Conservation (phyloP, 2,888 invertebrate genomes). For the Andrena dorsata region DNA sequence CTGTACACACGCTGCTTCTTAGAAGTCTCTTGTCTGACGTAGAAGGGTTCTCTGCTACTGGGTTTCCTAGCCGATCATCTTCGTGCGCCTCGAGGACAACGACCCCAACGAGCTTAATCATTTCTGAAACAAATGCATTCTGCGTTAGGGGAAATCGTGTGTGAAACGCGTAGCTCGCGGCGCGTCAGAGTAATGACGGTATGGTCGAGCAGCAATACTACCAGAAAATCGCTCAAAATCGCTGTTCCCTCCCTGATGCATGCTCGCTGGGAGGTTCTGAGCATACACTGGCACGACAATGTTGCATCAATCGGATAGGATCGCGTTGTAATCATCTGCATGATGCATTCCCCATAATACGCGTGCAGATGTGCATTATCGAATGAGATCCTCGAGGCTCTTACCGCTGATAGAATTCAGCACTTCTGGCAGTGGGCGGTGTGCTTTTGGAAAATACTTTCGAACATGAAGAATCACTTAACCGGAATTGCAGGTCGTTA, state of each 20-base stretch:
- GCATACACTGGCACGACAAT: conserved; percentile 13
- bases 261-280: conserved; percentile 26
- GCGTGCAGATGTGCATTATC: not conserved
- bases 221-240: conserved; percentile 48
- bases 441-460: not conserved
- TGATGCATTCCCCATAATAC: conserved; percentile 18
- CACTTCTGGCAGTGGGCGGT: not conserved
- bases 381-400: conserved; percentile 2
- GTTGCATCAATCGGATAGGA: conserved; percentile 29
- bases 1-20: no score
- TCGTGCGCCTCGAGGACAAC: not conserved
- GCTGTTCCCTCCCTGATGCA: conserved; percentile 24
- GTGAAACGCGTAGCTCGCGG: conserved; percentile 44
- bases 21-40: no score
- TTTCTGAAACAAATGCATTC: not conserved
- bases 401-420: not conserved
- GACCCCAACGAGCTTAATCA: not conserved
- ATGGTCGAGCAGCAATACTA: conserved; percentile 32
- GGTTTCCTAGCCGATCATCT: not conserved
- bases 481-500: no score
- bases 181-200: conserved; percentile 40
- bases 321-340: conserved; percentile 23
- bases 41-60: not conserved
- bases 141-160: conserved; percentile 44
- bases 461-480: no score